phyloP scores from a whole-genome alignment of 2,797 vertebrate species.

The Corythornis leucogaster region DNA sequence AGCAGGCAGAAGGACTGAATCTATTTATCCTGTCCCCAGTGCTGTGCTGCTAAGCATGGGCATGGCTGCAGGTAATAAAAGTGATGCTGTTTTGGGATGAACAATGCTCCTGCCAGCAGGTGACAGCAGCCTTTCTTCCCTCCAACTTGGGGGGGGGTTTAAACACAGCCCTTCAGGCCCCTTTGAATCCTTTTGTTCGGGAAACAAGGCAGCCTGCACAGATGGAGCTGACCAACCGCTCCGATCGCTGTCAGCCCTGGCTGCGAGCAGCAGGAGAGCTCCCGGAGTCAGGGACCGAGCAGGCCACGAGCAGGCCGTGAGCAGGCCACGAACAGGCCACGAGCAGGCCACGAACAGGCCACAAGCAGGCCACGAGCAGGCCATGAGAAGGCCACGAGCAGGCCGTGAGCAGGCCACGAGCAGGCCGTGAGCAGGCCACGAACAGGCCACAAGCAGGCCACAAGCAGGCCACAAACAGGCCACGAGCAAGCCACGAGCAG shows the following conservation, averaged over 20 bases:
- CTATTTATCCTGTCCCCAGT: not conserved
- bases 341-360: too few relatives aligned
- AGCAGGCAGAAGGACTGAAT: not conserved
- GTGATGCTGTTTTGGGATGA: not conserved
- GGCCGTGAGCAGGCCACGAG: too few relatives aligned
- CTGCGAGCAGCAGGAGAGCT: not conserved
- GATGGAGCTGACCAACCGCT: constrained; percentile 45
- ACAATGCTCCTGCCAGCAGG: not conserved
- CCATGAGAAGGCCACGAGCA: too few relatives aligned
- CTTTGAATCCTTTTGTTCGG: constrained; percentile 45
- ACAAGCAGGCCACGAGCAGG: too few relatives aligned
- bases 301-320: too few relatives aligned
- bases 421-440: too few relatives aligned
- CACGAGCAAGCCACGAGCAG: too few relatives aligned
- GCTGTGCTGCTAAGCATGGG: fast-evolving
- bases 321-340: too few relatives aligned
- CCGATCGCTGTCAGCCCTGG: not conserved
- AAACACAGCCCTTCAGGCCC: not conserved
- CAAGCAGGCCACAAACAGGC: too few relatives aligned
- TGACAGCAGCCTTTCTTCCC: constrained; percentile 31
- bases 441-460: too few relatives aligned
- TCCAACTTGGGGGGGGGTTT: not conserved
- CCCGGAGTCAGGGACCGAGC: not conserved
- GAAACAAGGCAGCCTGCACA: constrained; percentile 39
- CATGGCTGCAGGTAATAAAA: constrained; percentile 18